A percentile compares a stretch with the other conserved stretches of the same genome.
These are phyloP conservation scores for Acleris holmiana DNA, from an alignment of 2,888 invertebrate species.

Conservation along the genomic window DNA sequence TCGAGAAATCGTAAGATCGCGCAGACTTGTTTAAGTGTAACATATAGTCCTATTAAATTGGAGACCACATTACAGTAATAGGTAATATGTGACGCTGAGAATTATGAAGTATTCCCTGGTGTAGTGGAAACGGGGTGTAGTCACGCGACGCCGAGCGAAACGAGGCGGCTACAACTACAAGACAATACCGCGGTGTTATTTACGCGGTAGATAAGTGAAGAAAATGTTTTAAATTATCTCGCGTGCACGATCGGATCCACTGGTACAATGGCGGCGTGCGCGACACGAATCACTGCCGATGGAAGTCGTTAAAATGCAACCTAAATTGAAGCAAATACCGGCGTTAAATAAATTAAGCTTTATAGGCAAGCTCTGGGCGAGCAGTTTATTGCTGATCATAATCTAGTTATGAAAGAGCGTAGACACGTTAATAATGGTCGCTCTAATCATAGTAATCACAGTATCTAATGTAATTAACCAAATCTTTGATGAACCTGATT, in stretches of 20 bases:
- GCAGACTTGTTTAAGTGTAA: conserved; percentile 12
- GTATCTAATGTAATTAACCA: conserved; percentile 2
- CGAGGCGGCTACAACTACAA: conserved; percentile 58
- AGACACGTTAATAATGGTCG: conserved; percentile 31
- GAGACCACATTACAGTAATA: conserved; percentile 53
- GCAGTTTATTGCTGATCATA: conserved; percentile 34
- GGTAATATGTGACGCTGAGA: conserved; percentile 53
- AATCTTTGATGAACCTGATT: neutral
- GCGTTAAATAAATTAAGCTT: conserved; percentile 35
- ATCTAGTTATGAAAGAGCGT: conserved; percentile 28
- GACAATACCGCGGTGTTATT: conserved; percentile 69
- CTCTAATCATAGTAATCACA: conserved; percentile 17
- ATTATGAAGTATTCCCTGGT: conserved; percentile 68
- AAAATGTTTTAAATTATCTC: conserved; percentile 70
- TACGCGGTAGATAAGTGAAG: conserved; percentile 69
- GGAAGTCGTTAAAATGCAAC: conserved; percentile 38
- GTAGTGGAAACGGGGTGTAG: conserved; percentile 59
- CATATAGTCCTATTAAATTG: conserved; percentile 43
- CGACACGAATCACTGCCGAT: conserved; percentile 38
- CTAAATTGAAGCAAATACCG: conserved; percentile 40
- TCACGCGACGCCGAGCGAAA: conserved; percentile 70
- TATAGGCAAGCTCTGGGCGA: conserved; percentile 27
- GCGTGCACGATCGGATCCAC: conserved; percentile 55
- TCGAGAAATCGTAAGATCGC: conserved; percentile 47
- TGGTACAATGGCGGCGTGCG: conserved; percentile 37